These are phyloP conservation scores for Caenorhabditis brenneri DNA, from an alignment of 1,140 invertebrate genomes.

Conservation along the genomic window DNA sequence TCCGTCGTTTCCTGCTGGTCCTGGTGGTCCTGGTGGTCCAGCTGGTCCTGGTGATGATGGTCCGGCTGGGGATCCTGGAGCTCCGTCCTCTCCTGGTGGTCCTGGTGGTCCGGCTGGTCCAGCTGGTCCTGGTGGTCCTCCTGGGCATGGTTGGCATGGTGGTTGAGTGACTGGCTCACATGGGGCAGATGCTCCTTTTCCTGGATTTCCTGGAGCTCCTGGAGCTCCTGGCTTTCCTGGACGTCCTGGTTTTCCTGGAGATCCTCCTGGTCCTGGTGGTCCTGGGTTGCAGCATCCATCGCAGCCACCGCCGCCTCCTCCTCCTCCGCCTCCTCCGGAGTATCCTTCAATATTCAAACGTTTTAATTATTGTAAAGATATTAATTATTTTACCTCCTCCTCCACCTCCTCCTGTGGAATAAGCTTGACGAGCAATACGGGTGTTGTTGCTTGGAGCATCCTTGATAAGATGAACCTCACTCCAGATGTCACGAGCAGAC, in stretches of 20 bases:
- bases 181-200: conserved; percentile 52
- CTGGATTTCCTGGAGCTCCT: conserved; percentile 62
- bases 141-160: conserved; percentile 58
- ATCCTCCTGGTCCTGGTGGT: conserved; percentile 60
- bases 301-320: conserved; percentile 49
- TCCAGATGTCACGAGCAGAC: conserved; percentile 70
- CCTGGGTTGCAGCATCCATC: conserved; percentile 55
- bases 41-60: conserved; percentile 54
- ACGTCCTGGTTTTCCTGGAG: conserved; percentile 59
- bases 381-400: background rate
- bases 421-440: conserved; percentile 56
- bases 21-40: conserved; percentile 56
- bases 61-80: conserved; percentile 56
- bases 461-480: conserved; percentile 67
- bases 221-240: conserved; percentile 66
- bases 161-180: conserved; percentile 60
- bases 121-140: conserved; percentile 56
- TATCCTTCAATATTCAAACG: conserved; percentile 51
- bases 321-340: conserved; percentile 55
- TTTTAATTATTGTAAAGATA: conserved; percentile 25
- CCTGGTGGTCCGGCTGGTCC: conserved; percentile 55
- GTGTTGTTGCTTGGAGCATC: conserved; percentile 61
- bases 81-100: conserved; percentile 55
- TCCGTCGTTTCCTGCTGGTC: conserved; percentile 53
- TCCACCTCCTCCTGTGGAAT: conserved; percentile 41